Percentiles rank a stretch among this genome's conserved stretches.
Evolutionary conservation across 1,140 invertebrate genomes (phyloP).

Genomic region (Pollicipes pollicipes): DNA sequence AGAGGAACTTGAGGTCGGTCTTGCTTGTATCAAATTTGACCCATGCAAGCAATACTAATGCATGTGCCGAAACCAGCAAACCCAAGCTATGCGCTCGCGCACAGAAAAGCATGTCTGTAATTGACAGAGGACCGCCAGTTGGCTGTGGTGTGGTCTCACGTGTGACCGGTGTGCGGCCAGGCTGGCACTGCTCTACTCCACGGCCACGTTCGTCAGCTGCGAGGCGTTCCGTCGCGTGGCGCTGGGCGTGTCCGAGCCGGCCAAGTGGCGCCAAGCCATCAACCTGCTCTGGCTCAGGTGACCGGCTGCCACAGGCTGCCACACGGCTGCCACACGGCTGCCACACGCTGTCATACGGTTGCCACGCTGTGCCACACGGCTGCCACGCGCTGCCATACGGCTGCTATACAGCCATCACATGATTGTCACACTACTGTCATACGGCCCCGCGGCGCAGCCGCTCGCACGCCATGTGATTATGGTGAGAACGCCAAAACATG

Average conservation of each 20-base stretch:
- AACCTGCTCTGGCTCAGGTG: background rate
- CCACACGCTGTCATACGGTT: too few relatives aligned
- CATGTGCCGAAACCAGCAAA: too few relatives aligned
- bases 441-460: background rate
- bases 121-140: background rate
- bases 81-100: too few relatives aligned
- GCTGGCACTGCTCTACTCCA: background rate
- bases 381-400: background rate
- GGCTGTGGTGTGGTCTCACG: background rate
- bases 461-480: background rate
- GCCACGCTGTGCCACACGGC: background rate
- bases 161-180: background rate
- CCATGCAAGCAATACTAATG: background rate
- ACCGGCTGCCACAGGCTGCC: too few relatives aligned
- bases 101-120: background rate
- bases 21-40: background rate
- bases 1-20: background rate
- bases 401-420: background rate
- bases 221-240: background rate
- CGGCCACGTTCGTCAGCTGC: background rate
- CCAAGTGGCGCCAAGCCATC: background rate
- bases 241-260: background rate
- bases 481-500: too few relatives aligned
- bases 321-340: background rate
- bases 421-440: background rate